These are phyloP conservation scores for Pantherophis vulpinus DNA, from an alignment of 2,797 vertebrate genomes.

Conservation along the genomic window DNA sequence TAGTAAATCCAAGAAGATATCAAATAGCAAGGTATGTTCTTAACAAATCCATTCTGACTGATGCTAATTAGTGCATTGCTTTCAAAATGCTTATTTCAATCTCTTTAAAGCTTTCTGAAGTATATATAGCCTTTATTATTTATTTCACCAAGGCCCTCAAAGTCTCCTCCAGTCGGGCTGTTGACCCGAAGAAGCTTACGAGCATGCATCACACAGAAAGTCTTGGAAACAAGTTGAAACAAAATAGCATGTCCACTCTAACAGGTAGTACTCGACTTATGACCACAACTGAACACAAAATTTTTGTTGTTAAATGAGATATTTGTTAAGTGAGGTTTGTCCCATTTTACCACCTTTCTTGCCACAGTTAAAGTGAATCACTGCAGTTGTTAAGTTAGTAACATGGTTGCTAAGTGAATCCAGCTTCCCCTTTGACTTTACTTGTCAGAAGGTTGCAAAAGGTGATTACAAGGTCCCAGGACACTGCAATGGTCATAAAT, in stretches of 20 bases:
- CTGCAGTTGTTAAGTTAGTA: no score
- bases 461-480: no score
- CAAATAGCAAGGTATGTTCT: background rate
- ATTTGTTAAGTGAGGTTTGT: no score
- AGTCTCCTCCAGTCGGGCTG: background rate
- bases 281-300: no score
- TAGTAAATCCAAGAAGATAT: background rate
- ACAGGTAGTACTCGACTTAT: no score
- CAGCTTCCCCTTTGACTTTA: no score
- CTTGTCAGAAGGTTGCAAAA: no score
- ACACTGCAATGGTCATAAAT: no score
- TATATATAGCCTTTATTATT: background rate
- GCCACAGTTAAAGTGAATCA: no score
- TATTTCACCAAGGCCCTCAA: background rate
- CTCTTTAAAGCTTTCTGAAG: background rate
- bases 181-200: background rate
- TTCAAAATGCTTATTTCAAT: background rate
- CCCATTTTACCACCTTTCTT: no score
- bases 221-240: background rate
- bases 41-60: background rate
- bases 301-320: no score
- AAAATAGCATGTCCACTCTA: background rate
- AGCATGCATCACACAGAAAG: background rate
- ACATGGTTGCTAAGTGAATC: no score
- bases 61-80: background rate